These are phyloP conservation scores for Molorchus minor DNA, from an alignment of 2,888 invertebrate genomes.

Conservation along the genomic window DNA sequence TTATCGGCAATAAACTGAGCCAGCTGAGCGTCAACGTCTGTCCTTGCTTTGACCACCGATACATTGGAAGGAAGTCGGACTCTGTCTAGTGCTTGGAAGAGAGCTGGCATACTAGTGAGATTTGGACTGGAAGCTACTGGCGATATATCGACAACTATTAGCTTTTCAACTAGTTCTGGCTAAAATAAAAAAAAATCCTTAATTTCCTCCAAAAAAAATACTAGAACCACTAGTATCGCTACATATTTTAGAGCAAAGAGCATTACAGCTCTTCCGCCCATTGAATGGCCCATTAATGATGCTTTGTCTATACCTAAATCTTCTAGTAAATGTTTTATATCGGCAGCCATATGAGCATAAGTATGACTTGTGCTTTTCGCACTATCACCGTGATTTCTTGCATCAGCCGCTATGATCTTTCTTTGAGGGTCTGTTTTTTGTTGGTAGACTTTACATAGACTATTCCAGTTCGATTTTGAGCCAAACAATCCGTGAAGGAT, in stretches of 20 bases:
- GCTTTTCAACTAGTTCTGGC: conserved; percentile 71
- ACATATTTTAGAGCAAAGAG: conserved; percentile 79
- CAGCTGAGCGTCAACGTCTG: conserved; percentile 72
- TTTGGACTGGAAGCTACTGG: conserved; percentile 71
- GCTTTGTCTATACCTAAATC: conserved; percentile 72
- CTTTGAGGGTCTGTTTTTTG: conserved; percentile 73
- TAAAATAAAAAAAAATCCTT: conserved; percentile 55
- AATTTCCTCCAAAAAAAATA: neutral
- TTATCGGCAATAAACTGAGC: conserved; percentile 67
- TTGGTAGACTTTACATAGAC: conserved; percentile 70
- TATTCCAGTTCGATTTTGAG: conserved; percentile 87
- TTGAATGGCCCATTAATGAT: conserved; percentile 87
- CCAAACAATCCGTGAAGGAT: conserved; percentile 91
- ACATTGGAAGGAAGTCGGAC: conserved; percentile 70
- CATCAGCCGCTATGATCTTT: conserved; percentile 84
- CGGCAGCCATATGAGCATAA: conserved; percentile 78
- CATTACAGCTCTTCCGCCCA: conserved; percentile 96
- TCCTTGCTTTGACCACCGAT: conserved; percentile 75
- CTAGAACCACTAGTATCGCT: conserved; percentile 43
- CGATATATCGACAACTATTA: conserved; percentile 78
- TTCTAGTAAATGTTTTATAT: conserved; percentile 74
- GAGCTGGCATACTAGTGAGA: conserved; percentile 69
- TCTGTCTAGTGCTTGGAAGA: conserved; percentile 74
- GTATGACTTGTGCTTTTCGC: conserved; percentile 78
- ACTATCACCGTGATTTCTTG: conserved; percentile 95